These are phyloP conservation scores for Drosophila quasianomalipes DNA, from an alignment of 2,888 invertebrate genomes.

Conservation along the genomic window DNA sequence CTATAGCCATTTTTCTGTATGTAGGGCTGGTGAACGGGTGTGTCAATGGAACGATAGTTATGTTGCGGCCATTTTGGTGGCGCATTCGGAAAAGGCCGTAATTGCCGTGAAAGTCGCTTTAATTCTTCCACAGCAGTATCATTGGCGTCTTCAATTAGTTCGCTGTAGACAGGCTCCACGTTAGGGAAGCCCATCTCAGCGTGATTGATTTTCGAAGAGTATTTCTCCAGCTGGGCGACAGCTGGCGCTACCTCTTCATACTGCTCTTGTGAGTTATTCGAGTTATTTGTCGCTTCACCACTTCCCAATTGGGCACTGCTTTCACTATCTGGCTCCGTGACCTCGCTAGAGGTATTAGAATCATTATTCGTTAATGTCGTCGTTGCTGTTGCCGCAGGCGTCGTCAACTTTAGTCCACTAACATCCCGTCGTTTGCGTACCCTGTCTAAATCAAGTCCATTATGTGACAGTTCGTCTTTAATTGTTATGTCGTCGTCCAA, in stretches of 20 bases:
- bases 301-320: slow-evolving; percentile 14
- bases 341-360: slow-evolving; percentile 57
- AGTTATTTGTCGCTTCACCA: slow-evolving; percentile 41
- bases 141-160: slow-evolving; percentile 24
- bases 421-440: slow-evolving; percentile 59
- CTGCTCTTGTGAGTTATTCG: slow-evolving; percentile 57
- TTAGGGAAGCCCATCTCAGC: slow-evolving; percentile 21
- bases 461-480: slow-evolving; percentile 68
- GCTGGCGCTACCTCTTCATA: slow-evolving; percentile 29
- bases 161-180: slow-evolving; percentile 13
- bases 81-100: slow-evolving; percentile 68
- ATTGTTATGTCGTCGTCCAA: slow-evolving; percentile 62
- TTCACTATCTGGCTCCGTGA: slow-evolving; percentile 38
- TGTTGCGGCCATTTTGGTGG: slow-evolving; percentile 62
- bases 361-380: slow-evolving; percentile 36
- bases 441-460: slow-evolving; percentile 68
- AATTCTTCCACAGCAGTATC: slow-evolving; percentile 79
- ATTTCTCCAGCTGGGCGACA: slow-evolving; percentile 38
- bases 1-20: slow-evolving; percentile 61
- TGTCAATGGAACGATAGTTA: slow-evolving; percentile 79
- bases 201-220: slow-evolving; percentile 62
- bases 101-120: slow-evolving; percentile 79
- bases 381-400: slow-evolving; percentile 4
- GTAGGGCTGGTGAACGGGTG: slow-evolving; percentile 46
- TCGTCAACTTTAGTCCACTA: slow-evolving; percentile 21